phyloP scores from a whole-genome alignment of 2,888 invertebrate genomes.

The Lamproptera curius region DNA sequence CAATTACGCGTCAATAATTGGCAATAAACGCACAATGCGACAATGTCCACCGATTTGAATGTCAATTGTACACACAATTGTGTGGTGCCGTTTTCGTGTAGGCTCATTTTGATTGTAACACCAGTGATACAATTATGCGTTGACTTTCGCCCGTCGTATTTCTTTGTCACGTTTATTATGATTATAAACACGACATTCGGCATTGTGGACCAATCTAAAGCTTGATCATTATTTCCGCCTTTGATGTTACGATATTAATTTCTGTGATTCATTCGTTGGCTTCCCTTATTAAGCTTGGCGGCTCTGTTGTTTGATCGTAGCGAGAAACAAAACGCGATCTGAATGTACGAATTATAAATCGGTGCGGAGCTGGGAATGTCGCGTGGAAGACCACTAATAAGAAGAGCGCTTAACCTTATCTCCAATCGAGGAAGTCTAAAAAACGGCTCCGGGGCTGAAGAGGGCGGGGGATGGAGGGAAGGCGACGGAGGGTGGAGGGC shows the following conservation, averaged over 20 bases:
- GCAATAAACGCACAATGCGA: conserved; percentile 75
- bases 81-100: conserved; percentile 74
- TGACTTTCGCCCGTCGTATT: conserved; percentile 61
- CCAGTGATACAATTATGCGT: conserved; percentile 69
- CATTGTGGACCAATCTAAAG: conserved; percentile 61
- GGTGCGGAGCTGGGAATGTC: conserved; percentile 55
- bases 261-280: not conserved
- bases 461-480: conserved; percentile 35
- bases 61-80: conserved; percentile 77
- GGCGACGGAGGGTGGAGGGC: conserved; percentile 42
- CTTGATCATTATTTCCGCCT: conserved; percentile 53
- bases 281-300: not conserved
- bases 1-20: conserved; percentile 77
- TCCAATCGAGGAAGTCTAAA: conserved; percentile 75
- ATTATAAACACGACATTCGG: conserved; percentile 61
- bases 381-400: conserved; percentile 69
- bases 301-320: not conserved
- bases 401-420: conserved; percentile 75
- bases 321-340: conserved; percentile 26
- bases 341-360: conserved; percentile 39
- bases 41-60: conserved; percentile 76
- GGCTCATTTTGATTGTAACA: conserved; percentile 70
- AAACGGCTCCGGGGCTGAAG: conserved; percentile 54
- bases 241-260: conserved; percentile 29
- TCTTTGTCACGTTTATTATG: conserved; percentile 65